Base-by-base conservation (phyloP, 2,888 invertebrate genomes). In the Arctia plantaginis region DNA sequence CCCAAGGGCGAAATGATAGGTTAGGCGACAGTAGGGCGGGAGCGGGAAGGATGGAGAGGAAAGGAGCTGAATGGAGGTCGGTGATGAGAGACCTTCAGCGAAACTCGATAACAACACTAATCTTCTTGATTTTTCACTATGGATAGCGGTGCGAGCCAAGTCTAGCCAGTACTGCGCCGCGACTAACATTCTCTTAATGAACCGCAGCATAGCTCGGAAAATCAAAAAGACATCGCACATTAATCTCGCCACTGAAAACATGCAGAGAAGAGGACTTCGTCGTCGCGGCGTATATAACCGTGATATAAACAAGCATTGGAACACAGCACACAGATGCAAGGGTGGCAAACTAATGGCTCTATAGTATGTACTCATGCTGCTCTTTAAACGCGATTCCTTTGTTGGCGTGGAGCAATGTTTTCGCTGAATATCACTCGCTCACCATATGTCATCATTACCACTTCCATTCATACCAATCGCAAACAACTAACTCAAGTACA, bases 61-160 rank as follows among this genome's bases (percentile, higher is more conserved):
- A 78, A 76, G 82, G 85, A 85, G 79, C 79, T 78, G 82, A 83
- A 78, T 76, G 77, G 82, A 86, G 84, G 84, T 83, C 87, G 91
- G 94, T 92, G 93, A 93, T 93, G 95, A 95, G 95, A 93, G 95
- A 95, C 94, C 93, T 95, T 95, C 95, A 95, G 95, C 95, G 95
- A 95, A 94, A 94, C 94, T 91, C 89, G 88, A 88, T 83, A 87
- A 90, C 87, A 88, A 88, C 89, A 91, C 86, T 87, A 89, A 91
- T 91, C 92, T 93, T 89, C 91, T 91, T 90, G 93, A 93, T 93
- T 93, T 90, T 89, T 93, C 94, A 94, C 94, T 94, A 94, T 94
- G 94, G 93, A 93, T 91, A 91, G 92, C 92, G 93, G 91, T 89
- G 91, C 92, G 91, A 89, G 88, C 87, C 87, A 83, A 83, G 82